phyloP scores from a whole-genome alignment of 2,113 vertebrate genomes.

The Myrmecobius fasciatus region DNA sequence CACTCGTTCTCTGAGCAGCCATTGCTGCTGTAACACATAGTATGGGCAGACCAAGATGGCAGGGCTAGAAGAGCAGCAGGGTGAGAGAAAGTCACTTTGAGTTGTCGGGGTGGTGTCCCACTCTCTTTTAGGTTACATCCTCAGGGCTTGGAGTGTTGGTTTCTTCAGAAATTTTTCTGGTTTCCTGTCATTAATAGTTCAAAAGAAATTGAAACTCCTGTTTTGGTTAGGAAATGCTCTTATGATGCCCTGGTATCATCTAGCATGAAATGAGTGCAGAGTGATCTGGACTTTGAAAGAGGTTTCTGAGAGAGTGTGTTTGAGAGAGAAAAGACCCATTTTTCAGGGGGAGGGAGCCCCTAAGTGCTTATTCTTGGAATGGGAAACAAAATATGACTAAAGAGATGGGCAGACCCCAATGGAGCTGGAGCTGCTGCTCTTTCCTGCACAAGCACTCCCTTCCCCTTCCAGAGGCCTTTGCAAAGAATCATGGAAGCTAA shows the following conservation, averaged over 20 bases:
- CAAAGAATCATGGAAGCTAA: constrained; percentile 81
- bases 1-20: constrained; percentile 36
- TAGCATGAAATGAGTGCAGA: constrained; percentile 55
- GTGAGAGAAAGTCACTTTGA: constrained; percentile 14
- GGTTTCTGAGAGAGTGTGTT: constrained; percentile 55
- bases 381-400: constrained; percentile 30
- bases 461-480: constrained; percentile 59
- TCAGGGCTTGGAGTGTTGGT: constrained; percentile 46
- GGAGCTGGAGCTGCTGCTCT: constrained; percentile 36
- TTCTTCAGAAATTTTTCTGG: constrained; percentile 59
- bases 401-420: constrained; percentile 11
- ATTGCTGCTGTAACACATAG: constrained; percentile 52
- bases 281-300: constrained; percentile 38
- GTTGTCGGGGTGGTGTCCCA: constrained; percentile 4
- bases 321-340: constrained; percentile 26
- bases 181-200: constrained; percentile 64
- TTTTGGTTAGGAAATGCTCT: constrained; percentile 63
- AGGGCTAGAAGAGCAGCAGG: constrained; percentile 37
- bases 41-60: constrained; percentile 58
- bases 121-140: constrained; percentile 55
- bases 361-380: constrained; percentile 44
- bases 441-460: constrained; percentile 28
- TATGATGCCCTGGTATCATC: constrained; percentile 57
- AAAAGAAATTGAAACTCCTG: constrained; percentile 58
- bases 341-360: constrained; percentile 57